A percentile compares a stretch with the other conserved stretches of the same genome.
Evolutionary conservation across 2,113 vertebrate genomes (phyloP).

Genomic region (Thermophis baileyi): DNA sequence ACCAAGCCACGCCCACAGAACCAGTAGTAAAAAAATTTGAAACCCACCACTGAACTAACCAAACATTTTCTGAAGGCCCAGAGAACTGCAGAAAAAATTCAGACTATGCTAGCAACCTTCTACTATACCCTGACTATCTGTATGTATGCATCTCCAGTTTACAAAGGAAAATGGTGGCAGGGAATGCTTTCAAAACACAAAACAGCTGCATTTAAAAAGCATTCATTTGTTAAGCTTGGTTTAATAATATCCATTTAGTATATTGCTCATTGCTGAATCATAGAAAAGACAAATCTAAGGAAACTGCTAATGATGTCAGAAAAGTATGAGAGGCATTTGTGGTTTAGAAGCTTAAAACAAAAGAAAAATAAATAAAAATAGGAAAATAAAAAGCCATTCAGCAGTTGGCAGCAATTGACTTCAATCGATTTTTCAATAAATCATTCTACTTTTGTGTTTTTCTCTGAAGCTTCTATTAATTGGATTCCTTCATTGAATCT

Average conservation of each 20-base stretch:
- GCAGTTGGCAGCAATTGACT: slow-evolving; percentile 47
- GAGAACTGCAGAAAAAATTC: background rate
- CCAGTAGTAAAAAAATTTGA: too few relatives aligned
- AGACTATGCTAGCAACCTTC: background rate
- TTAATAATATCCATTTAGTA: slow-evolving; percentile 46
- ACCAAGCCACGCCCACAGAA: too few relatives aligned
- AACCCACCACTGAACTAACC: too few relatives aligned
- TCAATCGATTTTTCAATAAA: slow-evolving; percentile 52
- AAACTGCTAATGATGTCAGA: slow-evolving; percentile 54
- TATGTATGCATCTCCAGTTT: background rate
- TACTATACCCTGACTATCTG: background rate
- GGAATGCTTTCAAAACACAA: slow-evolving; percentile 2
- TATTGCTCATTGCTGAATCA: slow-evolving; percentile 53
- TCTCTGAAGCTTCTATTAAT: slow-evolving; percentile 42
- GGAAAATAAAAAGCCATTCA: slow-evolving; percentile 11
- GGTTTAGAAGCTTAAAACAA: slow-evolving; percentile 40
- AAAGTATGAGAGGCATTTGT: slow-evolving; percentile 46
- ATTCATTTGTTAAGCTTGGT: slow-evolving; percentile 49
- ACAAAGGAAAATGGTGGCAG: background rate
- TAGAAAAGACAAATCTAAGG: slow-evolving; percentile 58
- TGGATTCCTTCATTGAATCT: slow-evolving; percentile 40
- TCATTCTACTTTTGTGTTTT: slow-evolving; percentile 47
- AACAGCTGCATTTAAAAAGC: slow-evolving; percentile 43
- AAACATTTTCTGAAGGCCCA: background rate
- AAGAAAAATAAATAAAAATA: background rate